Base-by-base conservation (phyloP, 2,888 invertebrate species). In the Synanthedon formicaeformis region DNA sequence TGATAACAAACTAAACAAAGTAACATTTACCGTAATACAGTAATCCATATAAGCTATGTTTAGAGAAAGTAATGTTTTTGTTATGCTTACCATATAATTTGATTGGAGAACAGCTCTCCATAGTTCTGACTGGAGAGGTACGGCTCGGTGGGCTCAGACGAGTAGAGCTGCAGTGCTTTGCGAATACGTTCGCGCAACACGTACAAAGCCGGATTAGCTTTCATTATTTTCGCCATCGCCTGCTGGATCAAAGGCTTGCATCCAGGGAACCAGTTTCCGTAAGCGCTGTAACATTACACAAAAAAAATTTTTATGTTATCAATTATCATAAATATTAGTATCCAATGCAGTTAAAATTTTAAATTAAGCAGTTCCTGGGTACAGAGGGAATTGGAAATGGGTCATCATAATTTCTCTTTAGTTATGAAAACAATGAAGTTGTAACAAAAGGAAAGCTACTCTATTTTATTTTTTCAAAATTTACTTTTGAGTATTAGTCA, bases 221-320 rank as follows among this genome's bases (percentile, higher is more conserved):
- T 99, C 97, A 99, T 99, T 63, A 99, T 99, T 85, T 99, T 99
- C 0, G 99, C 99, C 99, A 99, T 99, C 0, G 99, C 98, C 80
- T 98, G 98, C 72, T 99, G 99, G 66, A 99, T 98, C 13, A 99
- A 90, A 0, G 99, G 98, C 72, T 99, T 99, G 78, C 96, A 96
- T 52, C 99, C 99, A 0, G 99, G 99, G 92, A 98, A 99, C 99
- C 99, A 99, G 81, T 99, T 99, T 23, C 99, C 99, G 73, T 98
- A 99, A 0, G 99, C 99, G 71, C 97, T 94, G 69, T 11, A 49
- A 45, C 6, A 40, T 6, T 8, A 34, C 27, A 34, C 8, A 34
- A 34, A 34, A 34, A n/a, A 12, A 8, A 16, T 14, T 18, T 49
- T 49, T 10, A 49, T 13, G 2, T 11, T 14, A 14, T 18, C 18